Evolutionary conservation across 1,140 invertebrate genomes (phyloP), one percentile per base, ranked within the genome.

Genomic region (Ylistrum balloti): DNA sequence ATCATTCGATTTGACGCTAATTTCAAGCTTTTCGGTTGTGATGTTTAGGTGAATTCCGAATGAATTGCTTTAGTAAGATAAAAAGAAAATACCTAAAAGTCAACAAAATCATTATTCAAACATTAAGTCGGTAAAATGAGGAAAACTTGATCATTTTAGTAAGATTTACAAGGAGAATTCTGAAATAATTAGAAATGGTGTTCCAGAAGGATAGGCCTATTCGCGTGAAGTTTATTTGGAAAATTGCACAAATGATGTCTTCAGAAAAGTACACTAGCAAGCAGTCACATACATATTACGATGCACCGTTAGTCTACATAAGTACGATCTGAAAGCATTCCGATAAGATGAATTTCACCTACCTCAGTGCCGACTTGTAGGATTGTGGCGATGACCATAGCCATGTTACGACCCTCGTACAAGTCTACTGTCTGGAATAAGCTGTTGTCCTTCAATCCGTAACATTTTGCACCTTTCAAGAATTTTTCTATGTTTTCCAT

Each of bases 401-500:
- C 93, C 92, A 97, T 96, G 93, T 97, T 97, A 93, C 97, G 97
- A 92, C 97, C 96, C 95, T 97, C 97, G 94, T 97, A 97, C 35
- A 97, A 95, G 94, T 97, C 97, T 91, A 97, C 97, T 32, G 97
- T 97, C 96, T 99, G 99, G 97, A 99, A 99, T 41, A 98, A 98
- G 96, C 99, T 99, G 96, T 99, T 98, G 34, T 98, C 97, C 33
- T 98, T 98, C 1, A 99, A 99, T 35, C 99, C 99, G 90, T 99
- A 97, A n/a, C 97, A 97, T 95, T 97, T 97, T 56, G 98, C 98
- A 11, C 97, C 97, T 93, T 98, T 98, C 89, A 99, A 97, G 96
- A 99, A 99, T 11, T 97, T 97, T 94, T 99, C 99, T 91, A 99
- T 99, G 96, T 99, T 99, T 96, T 99, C 99, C 99, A 99, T 99